Evolutionary conservation across 1,140 invertebrate genomes (phyloP).

Genomic region (Spodoptera frugiperda): DNA sequence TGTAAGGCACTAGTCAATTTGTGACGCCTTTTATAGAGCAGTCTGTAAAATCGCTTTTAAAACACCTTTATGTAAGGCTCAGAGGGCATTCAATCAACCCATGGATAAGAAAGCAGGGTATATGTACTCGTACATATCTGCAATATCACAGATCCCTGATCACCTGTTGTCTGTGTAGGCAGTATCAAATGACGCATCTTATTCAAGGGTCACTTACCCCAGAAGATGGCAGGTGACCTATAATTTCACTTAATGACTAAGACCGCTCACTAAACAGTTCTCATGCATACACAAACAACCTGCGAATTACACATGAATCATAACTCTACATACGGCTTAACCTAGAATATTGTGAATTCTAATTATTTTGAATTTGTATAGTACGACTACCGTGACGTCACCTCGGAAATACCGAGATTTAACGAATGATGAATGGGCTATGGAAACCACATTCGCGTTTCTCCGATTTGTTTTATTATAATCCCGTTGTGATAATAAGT

Average conservation of each 20-base stretch:
- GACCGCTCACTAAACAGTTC: neutral
- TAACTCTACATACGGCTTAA: slow-evolving; percentile 1
- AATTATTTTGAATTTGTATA: no score
- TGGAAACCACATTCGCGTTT: neutral
- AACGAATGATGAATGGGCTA: neutral
- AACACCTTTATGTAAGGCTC: no score
- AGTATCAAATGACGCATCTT: neutral
- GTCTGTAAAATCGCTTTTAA: no score
- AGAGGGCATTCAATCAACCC: no score
- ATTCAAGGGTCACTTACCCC: neutral
- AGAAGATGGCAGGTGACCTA: slow-evolving; percentile 1
- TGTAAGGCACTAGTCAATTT: no score
- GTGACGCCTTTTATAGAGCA: no score
- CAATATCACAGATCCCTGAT: no score
- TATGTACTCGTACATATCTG: no score
- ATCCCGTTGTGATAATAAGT: neutral
- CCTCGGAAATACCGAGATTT: slow-evolving; percentile 6
- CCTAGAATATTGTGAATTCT: slow-evolving; percentile 24
- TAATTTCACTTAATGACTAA: slow-evolving; percentile 33
- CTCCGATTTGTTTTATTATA: neutral
- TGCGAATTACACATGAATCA: neutral
- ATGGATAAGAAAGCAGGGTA: no score
- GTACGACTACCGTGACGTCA: slow-evolving; percentile 8
- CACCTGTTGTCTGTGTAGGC: no score
- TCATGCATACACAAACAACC: neutral